phyloP scores from a whole-genome alignment of 2,113 vertebrate species.

The Tragelaphus strepsiceros region DNA sequence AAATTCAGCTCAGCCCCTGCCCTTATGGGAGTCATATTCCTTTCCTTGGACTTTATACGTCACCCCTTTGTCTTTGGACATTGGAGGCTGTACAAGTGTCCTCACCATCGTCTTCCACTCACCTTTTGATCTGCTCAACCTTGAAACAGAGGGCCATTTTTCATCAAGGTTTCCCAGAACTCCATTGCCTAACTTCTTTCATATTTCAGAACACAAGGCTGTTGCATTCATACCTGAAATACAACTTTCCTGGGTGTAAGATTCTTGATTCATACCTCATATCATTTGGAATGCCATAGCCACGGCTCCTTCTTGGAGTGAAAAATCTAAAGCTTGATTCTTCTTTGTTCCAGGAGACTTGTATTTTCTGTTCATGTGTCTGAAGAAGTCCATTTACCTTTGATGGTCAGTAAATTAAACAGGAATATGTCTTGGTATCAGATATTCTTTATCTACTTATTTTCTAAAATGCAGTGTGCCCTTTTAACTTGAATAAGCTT shows the following conservation, averaged over 20 bases:
- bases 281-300: fast-evolving
- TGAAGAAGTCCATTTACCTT: not conserved
- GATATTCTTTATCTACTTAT: not conserved
- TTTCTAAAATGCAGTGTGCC: not conserved
- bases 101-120: fast-evolving
- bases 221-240: not conserved
- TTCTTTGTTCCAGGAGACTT: not conserved
- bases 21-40: not conserved
- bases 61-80: not conserved
- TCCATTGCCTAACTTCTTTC: not conserved
- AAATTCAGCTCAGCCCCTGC: not conserved
- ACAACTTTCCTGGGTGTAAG: no score
- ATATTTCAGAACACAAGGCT: not conserved
- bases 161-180: not conserved
- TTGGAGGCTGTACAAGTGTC: fast-evolving
- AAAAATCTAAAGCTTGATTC: not conserved
- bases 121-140: not conserved
- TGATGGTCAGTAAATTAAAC: not conserved
- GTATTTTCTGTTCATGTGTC: not conserved
- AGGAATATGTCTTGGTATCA: not conserved
- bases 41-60: fast-evolving
- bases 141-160: not conserved
- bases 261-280: not conserved
- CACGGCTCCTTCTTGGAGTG: not conserved
- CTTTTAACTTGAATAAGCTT: not conserved